Evolutionary conservation across 2,888 invertebrate species (phyloP), one percentile per base, ranked within the genome.

Genomic region (Sesia bembeciformis): DNA sequence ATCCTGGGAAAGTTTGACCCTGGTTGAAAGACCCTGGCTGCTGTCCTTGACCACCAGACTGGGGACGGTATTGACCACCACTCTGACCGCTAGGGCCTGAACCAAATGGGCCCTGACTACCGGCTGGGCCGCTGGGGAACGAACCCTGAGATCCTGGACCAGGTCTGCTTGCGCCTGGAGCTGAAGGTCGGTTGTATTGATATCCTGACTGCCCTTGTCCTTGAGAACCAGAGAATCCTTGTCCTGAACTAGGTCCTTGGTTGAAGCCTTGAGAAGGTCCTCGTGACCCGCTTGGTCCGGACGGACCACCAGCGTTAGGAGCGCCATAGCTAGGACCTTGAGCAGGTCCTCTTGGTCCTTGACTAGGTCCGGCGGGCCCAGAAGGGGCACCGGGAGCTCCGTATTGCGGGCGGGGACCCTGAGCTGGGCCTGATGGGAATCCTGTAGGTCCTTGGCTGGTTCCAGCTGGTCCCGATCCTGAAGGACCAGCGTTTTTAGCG

Each of bases 1-100:
- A 81, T 43, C 78, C 83, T 54, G 75, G 74, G 53, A 88, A 88
- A 55, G 59, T 62, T 54, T 74, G 68, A 5, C 38, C 51, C 23
- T 53, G 51, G 46, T 51, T 56, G 23, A 7, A 39, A 39, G 53
- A 51, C 50, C 54, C 52, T 49, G 56, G 52, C 46, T 46, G 46
- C 46, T 46, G 46, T 5, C 41, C 65, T 58, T 8, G 59, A 54
- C 43, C 64, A 64, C 51, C 59, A 58, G 40, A 59, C 53, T 41
- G 63, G 50, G 51, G 43, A 5, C 40, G 43, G 42, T 6, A 8
- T 42, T 7, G 41, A 6, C 49, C 40, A 6, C 3, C 39, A 38
- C 50, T 53, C 49, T 52, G 56, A 40, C 52, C 41, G 39, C 1
- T 49, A 6, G n/a, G 50, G 5, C 39, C 54, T 53, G 57, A 40